Conservation (phyloP, 2,888 invertebrate species). For the Lasioglossum pauxillum region DNA sequence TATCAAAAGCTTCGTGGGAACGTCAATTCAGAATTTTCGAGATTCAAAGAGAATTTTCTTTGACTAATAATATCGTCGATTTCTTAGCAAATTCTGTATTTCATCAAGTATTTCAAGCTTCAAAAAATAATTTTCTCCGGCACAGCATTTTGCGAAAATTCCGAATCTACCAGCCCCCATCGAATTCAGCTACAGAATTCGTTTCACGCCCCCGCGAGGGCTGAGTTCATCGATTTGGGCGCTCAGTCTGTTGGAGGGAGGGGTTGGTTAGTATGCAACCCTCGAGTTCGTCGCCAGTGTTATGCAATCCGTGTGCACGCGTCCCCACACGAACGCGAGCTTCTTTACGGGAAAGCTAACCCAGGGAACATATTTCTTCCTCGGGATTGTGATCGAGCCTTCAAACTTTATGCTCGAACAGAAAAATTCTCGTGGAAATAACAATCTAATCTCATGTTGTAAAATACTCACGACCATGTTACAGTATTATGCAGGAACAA, state of each 20-base stretch:
- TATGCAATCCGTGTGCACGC: slow-evolving; percentile 41
- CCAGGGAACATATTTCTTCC: slow-evolving; percentile 36
- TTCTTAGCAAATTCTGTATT: background rate
- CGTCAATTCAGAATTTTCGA: background rate
- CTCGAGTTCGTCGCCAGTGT: slow-evolving; percentile 34
- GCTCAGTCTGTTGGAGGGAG: background rate
- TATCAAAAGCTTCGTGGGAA: background rate
- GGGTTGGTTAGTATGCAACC: slow-evolving; percentile 35
- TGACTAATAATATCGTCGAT: background rate
- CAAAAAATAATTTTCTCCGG: background rate
- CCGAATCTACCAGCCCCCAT: background rate
- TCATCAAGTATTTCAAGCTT: background rate
- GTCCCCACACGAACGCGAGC: slow-evolving; percentile 22
- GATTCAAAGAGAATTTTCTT: background rate
- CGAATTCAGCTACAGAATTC: slow-evolving; percentile 20
- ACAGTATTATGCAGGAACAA: too few species aligned
- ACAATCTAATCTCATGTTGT: background rate
- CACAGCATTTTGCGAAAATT: background rate
- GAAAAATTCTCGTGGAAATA: background rate
- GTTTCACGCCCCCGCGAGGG: background rate
- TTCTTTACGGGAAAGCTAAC: slow-evolving; percentile 46
- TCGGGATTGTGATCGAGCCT: slow-evolving; percentile 1
- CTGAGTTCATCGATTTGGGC: slow-evolving; percentile 35
- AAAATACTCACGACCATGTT: background rate
- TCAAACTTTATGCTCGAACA: background rate